phyloP scores from a whole-genome alignment of 1,140 invertebrate genomes.

The Streblospio benedicti region DNA sequence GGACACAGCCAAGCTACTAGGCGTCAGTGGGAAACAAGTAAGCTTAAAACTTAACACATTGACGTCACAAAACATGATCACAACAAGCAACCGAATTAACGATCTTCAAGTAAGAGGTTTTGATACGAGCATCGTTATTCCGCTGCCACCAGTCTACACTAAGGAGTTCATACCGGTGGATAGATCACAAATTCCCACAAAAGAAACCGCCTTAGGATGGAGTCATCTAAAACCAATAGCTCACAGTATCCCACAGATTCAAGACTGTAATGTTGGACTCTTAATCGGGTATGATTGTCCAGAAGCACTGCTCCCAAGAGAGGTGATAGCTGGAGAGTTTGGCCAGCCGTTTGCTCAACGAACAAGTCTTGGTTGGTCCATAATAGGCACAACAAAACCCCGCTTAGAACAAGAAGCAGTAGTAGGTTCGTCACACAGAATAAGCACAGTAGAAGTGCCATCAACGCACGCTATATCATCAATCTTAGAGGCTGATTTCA shows the following conservation, averaged over 20 bases:
- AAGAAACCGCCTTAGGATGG: neutral
- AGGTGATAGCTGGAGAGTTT: neutral
- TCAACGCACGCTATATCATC: neutral
- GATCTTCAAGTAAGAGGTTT: slow-evolving; percentile 1
- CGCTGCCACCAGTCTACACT: neutral
- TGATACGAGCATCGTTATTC: neutral
- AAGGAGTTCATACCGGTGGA: slow-evolving; percentile 1
- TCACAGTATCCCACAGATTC: neutral
- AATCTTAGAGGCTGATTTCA: slow-evolving; percentile 3
- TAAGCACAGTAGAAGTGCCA: neutral
- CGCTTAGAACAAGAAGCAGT: neutral
- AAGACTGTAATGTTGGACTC: slow-evolving; percentile 5
- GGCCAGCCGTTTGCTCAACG: neutral
- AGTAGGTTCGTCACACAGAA: neutral
- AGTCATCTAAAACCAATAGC: neutral
- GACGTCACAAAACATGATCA: neutral
- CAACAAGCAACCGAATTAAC: neutral
- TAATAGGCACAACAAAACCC: neutral
- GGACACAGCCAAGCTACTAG: neutral
- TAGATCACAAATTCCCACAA: slow-evolving; percentile 6
- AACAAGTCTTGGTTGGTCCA: neutral
- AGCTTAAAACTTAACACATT: neutral
- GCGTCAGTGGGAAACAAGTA: neutral
- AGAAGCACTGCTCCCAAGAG: neutral
- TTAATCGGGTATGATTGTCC: slow-evolving; percentile 8